These are phyloP conservation scores for Tillus elongatus DNA, from an alignment of 2,888 invertebrate species.

Conservation along the genomic window DNA sequence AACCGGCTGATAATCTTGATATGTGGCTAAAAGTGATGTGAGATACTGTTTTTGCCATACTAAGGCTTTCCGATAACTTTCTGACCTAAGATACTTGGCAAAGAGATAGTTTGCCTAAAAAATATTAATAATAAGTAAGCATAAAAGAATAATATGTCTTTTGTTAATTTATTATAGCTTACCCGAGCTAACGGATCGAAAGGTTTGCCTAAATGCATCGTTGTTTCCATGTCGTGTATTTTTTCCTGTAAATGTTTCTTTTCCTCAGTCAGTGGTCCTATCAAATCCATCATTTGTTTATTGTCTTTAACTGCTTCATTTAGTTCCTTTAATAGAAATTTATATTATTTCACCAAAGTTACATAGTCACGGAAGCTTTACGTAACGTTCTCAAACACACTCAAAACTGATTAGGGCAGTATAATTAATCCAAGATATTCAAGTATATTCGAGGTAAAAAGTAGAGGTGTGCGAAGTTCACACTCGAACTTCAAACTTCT, in stretches of 20 bases:
- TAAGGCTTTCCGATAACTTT: slow-evolving; percentile 79
- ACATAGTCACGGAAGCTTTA: too few species aligned
- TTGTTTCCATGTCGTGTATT: slow-evolving; percentile 39
- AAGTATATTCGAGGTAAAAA: too few species aligned
- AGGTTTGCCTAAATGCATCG: slow-evolving; percentile 2
- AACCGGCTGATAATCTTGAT: slow-evolving; percentile 26
- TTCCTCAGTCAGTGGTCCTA: slow-evolving; percentile 41
- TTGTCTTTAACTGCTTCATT: slow-evolving; percentile 47
- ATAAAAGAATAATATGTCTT: too few species aligned
- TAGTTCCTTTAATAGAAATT: slow-evolving; percentile 39
- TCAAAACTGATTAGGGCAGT: too few species aligned
- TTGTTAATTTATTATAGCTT: slow-evolving; percentile 6
- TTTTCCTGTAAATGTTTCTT: slow-evolving; percentile 43
- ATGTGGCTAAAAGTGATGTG: slow-evolving; percentile 53
- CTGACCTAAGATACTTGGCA: slow-evolving; percentile 64
- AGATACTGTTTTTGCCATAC: slow-evolving; percentile 87
- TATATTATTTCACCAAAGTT: slow-evolving; percentile 17
- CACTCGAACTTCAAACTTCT: too few species aligned
- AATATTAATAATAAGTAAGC: slow-evolving; percentile 20
- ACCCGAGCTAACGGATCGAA: slow-evolving; percentile 11
- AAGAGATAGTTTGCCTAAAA: slow-evolving; percentile 51
- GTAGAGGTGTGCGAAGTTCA: too few species aligned
- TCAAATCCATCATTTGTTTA: slow-evolving; percentile 42
- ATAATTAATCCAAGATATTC: too few species aligned
- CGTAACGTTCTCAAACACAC: too few species aligned